A percentile compares a stretch with the other conserved stretches of the same genome.
Conservation (phyloP, 2,113 vertebrate genomes). For the Stigmatopora argus region DNA sequence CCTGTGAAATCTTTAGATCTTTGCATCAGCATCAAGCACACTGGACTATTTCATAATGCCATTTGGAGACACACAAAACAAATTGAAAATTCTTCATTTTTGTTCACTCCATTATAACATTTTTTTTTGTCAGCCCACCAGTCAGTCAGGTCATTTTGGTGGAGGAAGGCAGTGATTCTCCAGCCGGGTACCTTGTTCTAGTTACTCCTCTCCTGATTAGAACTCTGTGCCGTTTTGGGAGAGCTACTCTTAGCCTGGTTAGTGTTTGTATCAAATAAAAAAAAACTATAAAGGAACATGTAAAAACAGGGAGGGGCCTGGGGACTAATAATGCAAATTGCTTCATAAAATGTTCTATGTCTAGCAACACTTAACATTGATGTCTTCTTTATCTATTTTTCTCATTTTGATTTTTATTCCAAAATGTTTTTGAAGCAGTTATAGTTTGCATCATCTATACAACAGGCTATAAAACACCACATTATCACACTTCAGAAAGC, state of each 20-base stretch:
- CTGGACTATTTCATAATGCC: conserved; percentile 46
- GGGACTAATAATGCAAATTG: conserved; percentile 81
- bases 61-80: conserved; percentile 49
- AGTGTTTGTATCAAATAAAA: conserved; percentile 49
- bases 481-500: conserved; percentile 99
- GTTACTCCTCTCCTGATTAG: conserved; percentile 16
- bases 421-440: conserved; percentile 93
- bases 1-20: conserved; percentile 42
- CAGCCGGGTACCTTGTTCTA: conserved; percentile 31
- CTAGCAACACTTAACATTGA: conserved; percentile 99
- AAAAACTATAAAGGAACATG: conserved; percentile 78
- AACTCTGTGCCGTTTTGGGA: conserved; percentile 43
- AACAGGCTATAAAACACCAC: conserved; percentile 99
- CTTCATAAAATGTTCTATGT: conserved; percentile 88
- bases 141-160: conserved; percentile 42
- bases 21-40: conserved; percentile 46
- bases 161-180: conserved; percentile 62
- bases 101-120: conserved; percentile 15
- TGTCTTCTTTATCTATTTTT: conserved; percentile 51
- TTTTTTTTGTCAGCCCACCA: conserved; percentile 1
- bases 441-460: conserved; percentile 99
- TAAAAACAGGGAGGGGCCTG: conserved; percentile 71
- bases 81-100: conserved; percentile 36
- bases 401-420: conserved; percentile 73
- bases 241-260: conserved; percentile 53